These are phyloP conservation scores for Lates japonicus DNA, from an alignment of 2,797 vertebrate species.

Conservation along the genomic window DNA sequence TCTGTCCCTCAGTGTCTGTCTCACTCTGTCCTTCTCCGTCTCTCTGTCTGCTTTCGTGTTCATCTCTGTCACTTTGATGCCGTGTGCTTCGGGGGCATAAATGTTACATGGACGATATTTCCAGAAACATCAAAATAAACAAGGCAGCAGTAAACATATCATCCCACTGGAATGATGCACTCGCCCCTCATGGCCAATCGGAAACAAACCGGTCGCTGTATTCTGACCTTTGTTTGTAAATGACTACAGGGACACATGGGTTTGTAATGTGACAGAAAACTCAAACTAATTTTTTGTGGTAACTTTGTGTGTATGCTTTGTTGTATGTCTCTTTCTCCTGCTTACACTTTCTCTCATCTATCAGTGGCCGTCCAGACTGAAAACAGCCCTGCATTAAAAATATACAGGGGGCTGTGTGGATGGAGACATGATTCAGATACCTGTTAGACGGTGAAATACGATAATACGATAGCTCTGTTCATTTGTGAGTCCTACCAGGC, in stretches of 20 bases:
- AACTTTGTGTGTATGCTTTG: conserved; percentile 1
- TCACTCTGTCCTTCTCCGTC: conserved; percentile 22
- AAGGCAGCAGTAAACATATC: conserved; percentile 45
- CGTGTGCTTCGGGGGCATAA: conserved; percentile 39
- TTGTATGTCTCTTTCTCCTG: neutral
- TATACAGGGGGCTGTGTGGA: too few species aligned
- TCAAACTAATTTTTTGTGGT: conserved; percentile 13
- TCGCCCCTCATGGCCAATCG: conserved; percentile 43
- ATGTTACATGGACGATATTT: conserved; percentile 60
- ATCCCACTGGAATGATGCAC: conserved; percentile 40
- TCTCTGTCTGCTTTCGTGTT: conserved; percentile 51
- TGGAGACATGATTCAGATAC: too few species aligned
- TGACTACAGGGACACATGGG: conserved; percentile 44
- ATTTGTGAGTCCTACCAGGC: neutral
- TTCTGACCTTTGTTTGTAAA: conserved; percentile 57
- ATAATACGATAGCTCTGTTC: too few species aligned
- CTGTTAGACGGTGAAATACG: too few species aligned
- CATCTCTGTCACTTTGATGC: conserved; percentile 57
- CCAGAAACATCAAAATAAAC: conserved; percentile 48
- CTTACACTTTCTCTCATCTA: conserved; percentile 19
- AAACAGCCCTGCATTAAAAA: neutral
- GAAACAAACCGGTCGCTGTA: conserved; percentile 38
- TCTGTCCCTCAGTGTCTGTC: conserved; percentile 40
- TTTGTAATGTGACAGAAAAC: conserved; percentile 38
- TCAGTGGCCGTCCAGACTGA: neutral